These are phyloP conservation scores for Pempheris klunzingeri DNA, from an alignment of 2,797 vertebrate genomes.

Conservation along the genomic window DNA sequence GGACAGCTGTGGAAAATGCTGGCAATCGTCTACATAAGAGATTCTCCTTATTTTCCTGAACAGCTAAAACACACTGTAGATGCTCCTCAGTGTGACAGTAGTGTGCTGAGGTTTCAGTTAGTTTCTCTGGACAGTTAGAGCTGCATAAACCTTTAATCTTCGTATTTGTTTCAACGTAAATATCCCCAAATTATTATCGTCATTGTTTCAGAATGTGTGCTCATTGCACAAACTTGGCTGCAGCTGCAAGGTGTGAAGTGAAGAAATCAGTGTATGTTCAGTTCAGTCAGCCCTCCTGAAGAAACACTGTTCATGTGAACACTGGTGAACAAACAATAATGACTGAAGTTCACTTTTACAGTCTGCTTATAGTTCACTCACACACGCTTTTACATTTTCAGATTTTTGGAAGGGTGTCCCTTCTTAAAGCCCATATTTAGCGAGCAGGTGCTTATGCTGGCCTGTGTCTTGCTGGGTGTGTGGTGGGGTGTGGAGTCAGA, in stretches of 20 bases:
- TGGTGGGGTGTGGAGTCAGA: background rate
- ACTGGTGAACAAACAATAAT: background rate
- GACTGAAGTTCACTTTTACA: background rate
- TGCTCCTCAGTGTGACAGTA: background rate
- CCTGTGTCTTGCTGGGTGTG: background rate
- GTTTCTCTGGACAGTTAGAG: background rate
- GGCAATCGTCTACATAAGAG: background rate
- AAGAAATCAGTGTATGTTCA: background rate
- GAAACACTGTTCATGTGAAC: background rate
- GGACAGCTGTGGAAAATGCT: background rate
- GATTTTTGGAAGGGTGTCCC: background rate
- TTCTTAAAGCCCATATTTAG: background rate
- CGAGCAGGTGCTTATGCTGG: conserved; percentile 3
- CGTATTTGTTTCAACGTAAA: background rate
- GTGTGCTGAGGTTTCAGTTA: background rate
- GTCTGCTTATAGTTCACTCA: background rate
- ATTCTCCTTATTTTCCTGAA: background rate
- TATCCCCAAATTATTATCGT: background rate
- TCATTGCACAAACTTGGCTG: background rate
- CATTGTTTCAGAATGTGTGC: background rate
- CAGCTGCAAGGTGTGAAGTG: background rate
- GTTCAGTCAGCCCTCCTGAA: background rate
- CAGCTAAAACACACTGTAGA: background rate
- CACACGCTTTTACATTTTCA: background rate
- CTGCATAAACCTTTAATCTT: background rate